Evolutionary conservation across 2,888 invertebrate species (phyloP).

Genomic region (Pammene fasciana): DNA sequence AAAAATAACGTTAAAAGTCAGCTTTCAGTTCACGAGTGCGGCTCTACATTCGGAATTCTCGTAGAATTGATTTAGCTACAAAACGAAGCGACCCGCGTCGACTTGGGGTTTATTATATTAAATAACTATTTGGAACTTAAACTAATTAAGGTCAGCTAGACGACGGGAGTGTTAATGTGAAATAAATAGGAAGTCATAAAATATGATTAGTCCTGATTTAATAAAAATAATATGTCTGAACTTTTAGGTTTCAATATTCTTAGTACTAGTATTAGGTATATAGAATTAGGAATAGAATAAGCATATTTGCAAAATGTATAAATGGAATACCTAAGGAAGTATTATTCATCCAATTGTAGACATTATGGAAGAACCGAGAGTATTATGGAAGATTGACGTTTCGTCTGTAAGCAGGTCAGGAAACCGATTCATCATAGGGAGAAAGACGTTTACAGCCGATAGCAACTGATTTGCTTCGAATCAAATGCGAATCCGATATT

Average conservation of each 20-base stretch:
- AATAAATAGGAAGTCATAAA: slow-evolving; percentile 36
- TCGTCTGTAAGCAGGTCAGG: slow-evolving; percentile 66
- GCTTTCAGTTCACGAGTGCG: slow-evolving; percentile 48
- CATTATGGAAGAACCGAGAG: slow-evolving; percentile 5
- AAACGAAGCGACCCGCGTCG: slow-evolving; percentile 26
- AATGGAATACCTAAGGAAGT: background rate
- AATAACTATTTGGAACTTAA: slow-evolving; percentile 33
- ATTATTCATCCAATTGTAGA: background rate
- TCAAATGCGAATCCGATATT: slow-evolving; percentile 68
- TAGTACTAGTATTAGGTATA: background rate
- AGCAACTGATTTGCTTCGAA: slow-evolving; percentile 69
- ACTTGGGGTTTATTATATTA: slow-evolving; percentile 33
- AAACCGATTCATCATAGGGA: slow-evolving; percentile 65
- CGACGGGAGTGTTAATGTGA: slow-evolving; percentile 31
- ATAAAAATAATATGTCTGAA: slow-evolving; percentile 1
- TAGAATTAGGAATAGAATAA: background rate
- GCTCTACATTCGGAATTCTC: slow-evolving; percentile 36
- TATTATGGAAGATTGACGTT: slow-evolving; percentile 36
- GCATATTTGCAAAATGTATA: background rate
- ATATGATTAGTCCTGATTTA: slow-evolving; percentile 19
- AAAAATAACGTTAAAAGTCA: slow-evolving; percentile 63
- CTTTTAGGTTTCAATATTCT: background rate
- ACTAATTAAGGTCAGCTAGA: slow-evolving; percentile 27
- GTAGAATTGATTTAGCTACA: slow-evolving; percentile 35
- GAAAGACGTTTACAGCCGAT: slow-evolving; percentile 66